Percentiles rank a stretch among this genome's conserved stretches.
Conservation (phyloP, 2,888 invertebrate genomes). For the Aleiodes testaceus region DNA sequence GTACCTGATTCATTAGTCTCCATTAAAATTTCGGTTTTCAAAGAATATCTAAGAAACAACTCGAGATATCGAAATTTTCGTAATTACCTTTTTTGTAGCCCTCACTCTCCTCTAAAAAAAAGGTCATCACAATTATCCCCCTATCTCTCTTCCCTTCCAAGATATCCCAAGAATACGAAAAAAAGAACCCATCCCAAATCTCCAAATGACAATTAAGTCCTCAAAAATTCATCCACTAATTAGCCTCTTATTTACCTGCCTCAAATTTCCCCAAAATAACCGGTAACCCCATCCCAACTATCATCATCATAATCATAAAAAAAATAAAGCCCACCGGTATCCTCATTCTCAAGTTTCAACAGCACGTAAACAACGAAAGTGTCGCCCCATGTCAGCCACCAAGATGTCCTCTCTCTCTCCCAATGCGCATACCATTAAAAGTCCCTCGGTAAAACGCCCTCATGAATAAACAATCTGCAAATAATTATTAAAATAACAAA, state of each 20-base stretch:
- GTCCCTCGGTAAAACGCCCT: no score
- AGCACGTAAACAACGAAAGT: constrained; percentile 8
- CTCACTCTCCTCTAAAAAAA: no score
- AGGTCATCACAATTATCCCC: no score
- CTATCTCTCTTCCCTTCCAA: no score
- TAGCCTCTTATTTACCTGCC: no score
- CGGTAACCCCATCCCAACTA: no score
- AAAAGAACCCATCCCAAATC: background rate
- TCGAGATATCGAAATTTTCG: background rate
- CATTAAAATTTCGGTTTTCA: no score
- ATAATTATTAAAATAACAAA: constrained; percentile 17
- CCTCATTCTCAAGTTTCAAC: constrained; percentile 3
- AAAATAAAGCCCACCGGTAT: background rate
- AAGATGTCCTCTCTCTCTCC: constrained; percentile 9
- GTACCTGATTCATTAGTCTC: background rate
- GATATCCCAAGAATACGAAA: background rate
- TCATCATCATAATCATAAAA: no score
- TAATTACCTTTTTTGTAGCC: background rate
- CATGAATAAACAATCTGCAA: background rate
- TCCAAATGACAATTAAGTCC: background rate
- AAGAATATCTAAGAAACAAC: no score
- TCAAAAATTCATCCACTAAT: no score
- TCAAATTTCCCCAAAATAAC: no score
- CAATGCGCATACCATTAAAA: no score
- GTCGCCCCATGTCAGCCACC: background rate